phyloP scores from a whole-genome alignment of 2,797 vertebrate genomes.

The Amblyopsis hoosieri region DNA sequence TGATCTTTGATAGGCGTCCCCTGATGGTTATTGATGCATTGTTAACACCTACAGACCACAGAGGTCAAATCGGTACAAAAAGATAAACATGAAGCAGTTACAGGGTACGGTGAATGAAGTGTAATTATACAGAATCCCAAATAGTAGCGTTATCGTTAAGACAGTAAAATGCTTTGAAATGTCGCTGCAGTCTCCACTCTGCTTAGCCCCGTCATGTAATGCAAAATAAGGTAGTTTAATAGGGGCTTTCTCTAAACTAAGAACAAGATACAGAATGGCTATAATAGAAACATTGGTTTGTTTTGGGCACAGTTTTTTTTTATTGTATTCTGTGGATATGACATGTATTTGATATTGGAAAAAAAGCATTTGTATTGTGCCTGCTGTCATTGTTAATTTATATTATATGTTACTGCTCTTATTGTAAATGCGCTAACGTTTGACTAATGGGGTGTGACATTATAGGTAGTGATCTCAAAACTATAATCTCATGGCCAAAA shows the following conservation, averaged over 20 bases:
- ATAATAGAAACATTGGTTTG: slow-evolving; percentile 62
- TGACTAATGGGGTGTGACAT: slow-evolving; percentile 27
- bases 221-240: slow-evolving; percentile 10
- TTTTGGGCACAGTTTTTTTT: slow-evolving; percentile 76
- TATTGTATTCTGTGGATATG: slow-evolving; percentile 79
- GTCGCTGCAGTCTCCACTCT: slow-evolving; percentile 59
- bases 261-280: slow-evolving; percentile 37
- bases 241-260: slow-evolving; percentile 5
- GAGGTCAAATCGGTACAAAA: slow-evolving; percentile 14
- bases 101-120: slow-evolving; percentile 33
- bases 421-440: slow-evolving; percentile 65
- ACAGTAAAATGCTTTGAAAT: slow-evolving; percentile 42
- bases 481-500: slow-evolving; percentile 39
- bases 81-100: slow-evolving; percentile 21
- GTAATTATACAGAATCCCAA: slow-evolving; percentile 13
- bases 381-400: slow-evolving; percentile 75
- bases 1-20: slow-evolving; percentile 19
- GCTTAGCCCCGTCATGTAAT: slow-evolving; percentile 43
- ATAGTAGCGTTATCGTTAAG: slow-evolving; percentile 49
- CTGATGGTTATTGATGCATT: slow-evolving; percentile 8
- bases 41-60: slow-evolving; percentile 11
- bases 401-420: slow-evolving; percentile 56
- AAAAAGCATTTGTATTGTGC: slow-evolving; percentile 77
- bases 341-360: slow-evolving; percentile 77
- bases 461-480: slow-evolving; percentile 40